Evolutionary conservation across 2,888 invertebrate species (phyloP), one percentile per base, ranked within the genome.

Genomic region (Phyto melanocephala): DNA sequence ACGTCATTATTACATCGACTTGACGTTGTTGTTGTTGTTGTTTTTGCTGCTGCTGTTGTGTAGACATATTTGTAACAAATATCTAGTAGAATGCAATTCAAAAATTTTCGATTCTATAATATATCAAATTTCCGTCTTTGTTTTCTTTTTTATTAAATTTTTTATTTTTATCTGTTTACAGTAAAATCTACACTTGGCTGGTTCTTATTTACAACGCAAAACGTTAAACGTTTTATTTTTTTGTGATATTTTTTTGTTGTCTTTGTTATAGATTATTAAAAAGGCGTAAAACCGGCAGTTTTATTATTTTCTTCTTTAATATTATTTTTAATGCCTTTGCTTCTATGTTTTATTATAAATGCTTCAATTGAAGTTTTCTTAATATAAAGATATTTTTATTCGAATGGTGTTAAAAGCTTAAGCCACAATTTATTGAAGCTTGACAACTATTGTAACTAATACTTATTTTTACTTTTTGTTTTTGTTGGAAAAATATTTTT

Each of bases 251-350:
- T 62, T 45, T 42, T 60, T 60, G 4, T 13, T 37, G 13, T 33
- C 17, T 52, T 77, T 77, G 17, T 77, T 45, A 28, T 1, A 24
- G 71, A 67, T 72, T 78, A 77, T 77, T 71, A 74, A 70, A 80
- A 71, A 83, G 72, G 80, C 70, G 82, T 84, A 82, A 78, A 71
- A 74, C 78, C 81, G 78, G 80, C 82, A 72, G 80, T 71, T 84
- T 71, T 54, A 17, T 50, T 62, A 24, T 54, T 54, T 33, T 54
- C 56, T 60, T 28, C 7, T 77, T 45, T 11, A 35, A 54, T 58
- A 54, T 50, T 33, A 2, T 60, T 74, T 40, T 15, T 52, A 15
- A 60, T 62, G 8, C 22, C 60, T 65, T n/a, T 56, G 15, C 58
- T 42, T 54, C 1, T 4, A 40, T 42, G 11, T 37, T 79, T 72